These are phyloP conservation scores for Eupeodes latifasciatus DNA, from an alignment of 2,888 invertebrate genomes.

Conservation along the genomic window DNA sequence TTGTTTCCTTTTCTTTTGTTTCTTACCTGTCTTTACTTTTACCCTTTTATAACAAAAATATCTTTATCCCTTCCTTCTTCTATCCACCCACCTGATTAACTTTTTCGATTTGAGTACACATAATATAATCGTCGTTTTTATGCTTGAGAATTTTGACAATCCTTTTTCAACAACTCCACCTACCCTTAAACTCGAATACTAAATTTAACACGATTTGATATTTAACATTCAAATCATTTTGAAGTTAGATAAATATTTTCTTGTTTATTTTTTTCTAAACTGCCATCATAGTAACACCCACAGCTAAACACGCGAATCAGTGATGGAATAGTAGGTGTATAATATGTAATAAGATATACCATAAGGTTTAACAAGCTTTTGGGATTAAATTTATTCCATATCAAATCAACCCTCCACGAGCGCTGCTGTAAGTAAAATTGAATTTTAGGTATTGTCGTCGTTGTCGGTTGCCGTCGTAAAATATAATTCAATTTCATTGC, in stretches of 20 bases:
- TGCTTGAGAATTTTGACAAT: background rate
- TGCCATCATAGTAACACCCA: background rate
- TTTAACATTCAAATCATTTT: constrained; percentile 39
- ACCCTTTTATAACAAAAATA: no score
- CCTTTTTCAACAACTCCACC: background rate
- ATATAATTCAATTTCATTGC: constrained; percentile 71
- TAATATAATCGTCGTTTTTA: no score
- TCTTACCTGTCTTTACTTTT: no score
- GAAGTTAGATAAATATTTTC: constrained; percentile 14
- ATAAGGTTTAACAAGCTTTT: constrained; percentile 25
- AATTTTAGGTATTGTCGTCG: constrained; percentile 64
- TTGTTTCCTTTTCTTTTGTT: no score
- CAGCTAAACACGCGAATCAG: constrained; percentile 44
- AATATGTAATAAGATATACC: constrained; percentile 30
- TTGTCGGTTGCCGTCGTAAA: constrained; percentile 42
- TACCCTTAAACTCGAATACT: constrained; percentile 2
- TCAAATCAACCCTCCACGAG: constrained; percentile 32
- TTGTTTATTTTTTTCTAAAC: background rate
- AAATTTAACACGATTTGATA: constrained; percentile 49
- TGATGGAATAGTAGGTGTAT: constrained; percentile 12
- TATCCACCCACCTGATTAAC: no score
- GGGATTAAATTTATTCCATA: constrained; percentile 51
- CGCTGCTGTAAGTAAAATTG: constrained; percentile 44
- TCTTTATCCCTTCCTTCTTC: no score
- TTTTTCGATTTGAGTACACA: no score